These are phyloP conservation scores for Eupsittula cactorum DNA, from an alignment of 2,113 vertebrate genomes.

Conservation along the genomic window DNA sequence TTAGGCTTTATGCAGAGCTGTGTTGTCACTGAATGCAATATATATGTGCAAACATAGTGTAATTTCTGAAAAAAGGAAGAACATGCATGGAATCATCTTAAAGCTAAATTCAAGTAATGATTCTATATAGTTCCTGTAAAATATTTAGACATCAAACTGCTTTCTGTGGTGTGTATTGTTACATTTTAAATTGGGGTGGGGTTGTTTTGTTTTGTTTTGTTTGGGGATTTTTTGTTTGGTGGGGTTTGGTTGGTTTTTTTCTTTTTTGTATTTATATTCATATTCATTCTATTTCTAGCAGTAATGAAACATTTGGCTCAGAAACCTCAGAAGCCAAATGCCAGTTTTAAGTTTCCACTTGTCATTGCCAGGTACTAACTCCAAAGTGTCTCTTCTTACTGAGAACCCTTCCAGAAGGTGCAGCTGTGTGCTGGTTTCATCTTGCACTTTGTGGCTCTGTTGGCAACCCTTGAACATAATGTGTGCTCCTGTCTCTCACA, in stretches of 20 bases:
- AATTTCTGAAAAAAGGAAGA: not conserved
- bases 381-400: conserved; percentile 72
- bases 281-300: conserved; percentile 52
- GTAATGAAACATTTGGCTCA: conserved; percentile 62
- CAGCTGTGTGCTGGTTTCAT: conserved; percentile 81
- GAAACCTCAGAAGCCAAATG: conserved; percentile 62
- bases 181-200: not conserved
- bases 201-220: not conserved
- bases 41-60: not conserved
- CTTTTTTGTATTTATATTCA: not conserved
- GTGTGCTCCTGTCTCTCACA: conserved; percentile 74
- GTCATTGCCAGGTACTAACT: conserved; percentile 75
- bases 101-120: not conserved
- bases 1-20: not conserved
- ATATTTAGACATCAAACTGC: not conserved
- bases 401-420: conserved; percentile 76
- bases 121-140: not conserved
- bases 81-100: not conserved
- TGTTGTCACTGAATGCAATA: not conserved
- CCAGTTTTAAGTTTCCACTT: conserved; percentile 77
- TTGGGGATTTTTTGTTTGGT: not conserved
- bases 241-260: not conserved
- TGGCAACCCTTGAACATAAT: conserved; percentile 71
- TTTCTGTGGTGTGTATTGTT: not conserved
- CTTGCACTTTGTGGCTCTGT: conserved; percentile 75